These are phyloP conservation scores for Oenanthe oenanthe DNA, from an alignment of 2,113 vertebrate genomes.

Conservation along the genomic window DNA sequence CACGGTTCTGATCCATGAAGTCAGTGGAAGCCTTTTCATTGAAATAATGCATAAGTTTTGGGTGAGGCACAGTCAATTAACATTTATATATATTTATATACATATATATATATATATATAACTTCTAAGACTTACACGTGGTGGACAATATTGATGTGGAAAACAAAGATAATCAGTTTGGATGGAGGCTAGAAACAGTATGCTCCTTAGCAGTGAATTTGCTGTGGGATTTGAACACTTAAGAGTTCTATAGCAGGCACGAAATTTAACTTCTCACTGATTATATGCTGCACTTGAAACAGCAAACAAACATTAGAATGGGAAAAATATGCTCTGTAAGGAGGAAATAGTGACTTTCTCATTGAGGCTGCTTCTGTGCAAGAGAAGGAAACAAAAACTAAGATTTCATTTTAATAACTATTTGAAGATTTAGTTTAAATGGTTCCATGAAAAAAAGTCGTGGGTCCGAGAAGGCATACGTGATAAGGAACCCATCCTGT, in stretches of 20 bases:
- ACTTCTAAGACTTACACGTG: neutral
- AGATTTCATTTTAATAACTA: conserved; percentile 48
- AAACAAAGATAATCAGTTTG: neutral
- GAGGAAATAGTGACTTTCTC: neutral
- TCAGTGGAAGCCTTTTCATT: neutral
- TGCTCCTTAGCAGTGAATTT: neutral
- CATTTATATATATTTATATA: neutral
- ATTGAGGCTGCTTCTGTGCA: conserved; percentile 45
- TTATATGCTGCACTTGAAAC: conserved; percentile 9
- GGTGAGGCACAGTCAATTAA: neutral
- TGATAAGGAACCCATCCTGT: neutral
- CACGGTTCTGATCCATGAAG: neutral
- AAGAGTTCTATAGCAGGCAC: neutral
- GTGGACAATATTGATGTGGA: neutral
- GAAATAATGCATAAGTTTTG: neutral
- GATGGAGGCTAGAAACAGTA: neutral
- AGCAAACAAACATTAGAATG: neutral
- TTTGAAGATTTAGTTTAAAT: conserved; percentile 58
- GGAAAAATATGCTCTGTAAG: neutral
- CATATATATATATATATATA: neutral
- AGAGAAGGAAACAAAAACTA: conserved; percentile 43
- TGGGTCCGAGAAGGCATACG: neutral
- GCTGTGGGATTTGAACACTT: neutral
- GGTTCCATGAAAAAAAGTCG: neutral
- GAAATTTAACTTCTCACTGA: neutral